Evolutionary conservation across 2,113 vertebrate genomes (phyloP).

Genomic region (Lampris megalopsis): DNA sequence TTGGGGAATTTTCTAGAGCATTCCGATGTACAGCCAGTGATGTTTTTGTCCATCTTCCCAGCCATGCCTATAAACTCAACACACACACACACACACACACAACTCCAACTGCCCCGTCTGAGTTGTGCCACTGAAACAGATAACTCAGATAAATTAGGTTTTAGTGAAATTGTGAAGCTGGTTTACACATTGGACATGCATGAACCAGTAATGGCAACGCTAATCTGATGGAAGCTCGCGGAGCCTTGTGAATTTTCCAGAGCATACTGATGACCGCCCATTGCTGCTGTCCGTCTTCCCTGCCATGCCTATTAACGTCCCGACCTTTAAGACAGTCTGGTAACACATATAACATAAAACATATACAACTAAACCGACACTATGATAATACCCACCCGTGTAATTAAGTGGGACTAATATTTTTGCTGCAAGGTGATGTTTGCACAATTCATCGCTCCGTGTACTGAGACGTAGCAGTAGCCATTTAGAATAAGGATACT

Average conservation of each 20-base stretch:
- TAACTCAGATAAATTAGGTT: background rate
- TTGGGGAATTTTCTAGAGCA: too few species aligned
- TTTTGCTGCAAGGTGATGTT: background rate
- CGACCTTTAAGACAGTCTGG: conserved; percentile 20
- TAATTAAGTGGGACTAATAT: conserved; percentile 7
- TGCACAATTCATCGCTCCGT: too few species aligned
- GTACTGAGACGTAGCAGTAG: too few species aligned
- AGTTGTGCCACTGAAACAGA: conserved; percentile 6
- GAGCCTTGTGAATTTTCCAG: background rate
- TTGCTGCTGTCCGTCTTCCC: conserved; percentile 2
- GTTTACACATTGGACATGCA: conserved; percentile 4
- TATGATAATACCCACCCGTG: background rate
- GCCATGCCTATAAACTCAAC: too few species aligned
- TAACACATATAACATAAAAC: conserved; percentile 28
- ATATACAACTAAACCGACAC: conserved; percentile 20
- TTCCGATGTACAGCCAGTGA: too few species aligned
- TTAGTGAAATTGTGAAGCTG: background rate
- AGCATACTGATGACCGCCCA: background rate
- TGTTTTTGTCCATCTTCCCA: too few species aligned
- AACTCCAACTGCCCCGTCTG: too few species aligned
- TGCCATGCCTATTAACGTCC: conserved; percentile 21
- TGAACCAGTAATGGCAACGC: background rate
- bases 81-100: too few species aligned
- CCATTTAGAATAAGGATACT: too few species aligned
- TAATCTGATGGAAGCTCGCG: background rate